phyloP scores from a whole-genome alignment of 2,113 vertebrate species.

The Chaenocephalus aceratus region DNA sequence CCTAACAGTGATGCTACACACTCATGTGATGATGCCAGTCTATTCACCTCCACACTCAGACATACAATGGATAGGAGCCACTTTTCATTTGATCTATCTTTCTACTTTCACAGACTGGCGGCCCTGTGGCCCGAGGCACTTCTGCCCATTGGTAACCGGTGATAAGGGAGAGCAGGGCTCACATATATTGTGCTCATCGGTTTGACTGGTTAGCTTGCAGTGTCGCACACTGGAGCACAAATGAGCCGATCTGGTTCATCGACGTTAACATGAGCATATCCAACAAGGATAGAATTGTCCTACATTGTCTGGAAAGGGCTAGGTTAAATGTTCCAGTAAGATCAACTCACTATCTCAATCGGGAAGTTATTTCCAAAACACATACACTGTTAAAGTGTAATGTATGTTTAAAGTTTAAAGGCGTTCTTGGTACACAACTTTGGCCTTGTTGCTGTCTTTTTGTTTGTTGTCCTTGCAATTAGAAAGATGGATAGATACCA shows the following conservation, averaged over 20 bases:
- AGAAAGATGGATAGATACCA: slow-evolving; percentile 4
- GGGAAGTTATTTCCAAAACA: slow-evolving; percentile 36
- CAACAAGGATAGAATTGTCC: slow-evolving; percentile 30
- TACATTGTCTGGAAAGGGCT: slow-evolving; percentile 53
- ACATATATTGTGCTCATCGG: slow-evolving; percentile 54
- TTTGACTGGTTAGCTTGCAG: slow-evolving; percentile 60
- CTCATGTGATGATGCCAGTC: slow-evolving; percentile 10
- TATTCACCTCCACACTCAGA: slow-evolving; percentile 19
- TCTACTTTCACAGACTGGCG: slow-evolving; percentile 23
- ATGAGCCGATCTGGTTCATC: slow-evolving; percentile 60
- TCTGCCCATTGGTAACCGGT: slow-evolving; percentile 39
- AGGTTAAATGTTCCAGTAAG: slow-evolving; percentile 34
- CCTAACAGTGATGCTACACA: background rate
- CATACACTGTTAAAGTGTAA: background rate
- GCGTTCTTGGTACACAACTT: background rate
- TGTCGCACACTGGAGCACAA: slow-evolving; percentile 33
- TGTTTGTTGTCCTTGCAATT: background rate
- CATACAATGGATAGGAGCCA: slow-evolving; percentile 3
- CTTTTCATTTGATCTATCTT: slow-evolving; percentile 32
- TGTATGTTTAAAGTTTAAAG: background rate
- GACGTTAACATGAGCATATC: slow-evolving; percentile 40
- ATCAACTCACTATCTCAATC: slow-evolving; percentile 11
- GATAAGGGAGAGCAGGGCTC: slow-evolving; percentile 40
- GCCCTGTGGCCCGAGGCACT: slow-evolving; percentile 35
- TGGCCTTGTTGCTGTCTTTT: slow-evolving; percentile 14